Percentiles rank a stretch among this genome's conserved stretches.
Evolutionary conservation across 2,888 invertebrate species (phyloP).

Genomic region (Melolontha melolontha): DNA sequence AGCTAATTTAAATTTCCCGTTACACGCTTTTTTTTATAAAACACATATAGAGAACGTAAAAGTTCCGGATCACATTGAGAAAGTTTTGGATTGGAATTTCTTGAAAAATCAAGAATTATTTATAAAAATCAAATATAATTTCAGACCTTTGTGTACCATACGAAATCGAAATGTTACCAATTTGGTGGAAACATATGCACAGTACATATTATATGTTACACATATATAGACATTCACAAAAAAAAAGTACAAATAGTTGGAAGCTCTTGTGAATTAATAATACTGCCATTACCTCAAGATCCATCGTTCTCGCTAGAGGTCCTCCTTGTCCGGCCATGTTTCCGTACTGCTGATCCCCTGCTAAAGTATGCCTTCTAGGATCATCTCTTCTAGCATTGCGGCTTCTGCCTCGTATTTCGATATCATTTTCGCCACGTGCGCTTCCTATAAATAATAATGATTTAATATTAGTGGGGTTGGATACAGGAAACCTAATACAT

Average conservation of each 20-base stretch:
- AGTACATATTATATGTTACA: neutral
- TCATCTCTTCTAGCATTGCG: conserved; percentile 77
- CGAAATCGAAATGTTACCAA: no score
- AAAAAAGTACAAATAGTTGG: neutral
- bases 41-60: no score
- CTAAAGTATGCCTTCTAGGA: conserved; percentile 85
- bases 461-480: conserved; percentile 5
- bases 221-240: neutral
- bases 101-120: no score
- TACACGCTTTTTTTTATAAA: no score
- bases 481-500: neutral
- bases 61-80: no score
- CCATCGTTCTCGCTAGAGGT: conserved; percentile 74
- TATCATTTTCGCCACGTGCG: conserved; percentile 62
- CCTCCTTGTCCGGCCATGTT: conserved; percentile 71
- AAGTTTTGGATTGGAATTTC: no score
- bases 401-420: conserved; percentile 66
- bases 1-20: no score
- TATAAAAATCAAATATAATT: no score
- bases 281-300: conserved; percentile 76
- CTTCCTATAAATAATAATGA: conserved; percentile 50
- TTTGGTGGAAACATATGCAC: no score
- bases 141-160: no score
- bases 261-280: conserved; percentile 16
- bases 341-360: conserved; percentile 78